A percentile compares a stretch with the other conserved stretches of the same genome.
Conservation (phyloP, 1,140 invertebrate genomes). For the Tribolium madens region DNA sequence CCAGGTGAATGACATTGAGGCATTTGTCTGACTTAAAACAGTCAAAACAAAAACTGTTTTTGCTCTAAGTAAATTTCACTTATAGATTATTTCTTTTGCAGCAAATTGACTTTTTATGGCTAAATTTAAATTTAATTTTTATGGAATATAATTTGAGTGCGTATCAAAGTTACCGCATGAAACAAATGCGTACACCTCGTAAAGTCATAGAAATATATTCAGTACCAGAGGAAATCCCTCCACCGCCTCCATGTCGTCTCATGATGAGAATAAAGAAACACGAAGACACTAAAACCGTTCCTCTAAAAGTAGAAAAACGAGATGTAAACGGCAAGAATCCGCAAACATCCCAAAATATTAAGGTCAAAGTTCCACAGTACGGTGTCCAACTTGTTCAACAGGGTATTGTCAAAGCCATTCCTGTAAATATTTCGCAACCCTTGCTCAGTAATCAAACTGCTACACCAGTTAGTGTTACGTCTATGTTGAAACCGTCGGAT, state of each 20-base stretch:
- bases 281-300: constrained; percentile 23
- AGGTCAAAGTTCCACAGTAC: constrained; percentile 58
- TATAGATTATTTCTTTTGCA: constrained; percentile 65
- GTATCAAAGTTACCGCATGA: constrained; percentile 85
- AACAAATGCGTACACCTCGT: constrained; percentile 77
- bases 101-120: constrained; percentile 76
- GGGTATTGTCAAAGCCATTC: constrained; percentile 71
- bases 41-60: neutral
- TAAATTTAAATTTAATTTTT: constrained; percentile 81
- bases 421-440: constrained; percentile 65
- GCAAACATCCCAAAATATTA: constrained; percentile 60
- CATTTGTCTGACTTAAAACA: constrained; percentile 54
- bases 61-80: neutral
- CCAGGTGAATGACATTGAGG: constrained; percentile 47
- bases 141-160: constrained; percentile 81
- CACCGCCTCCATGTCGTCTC: constrained; percentile 70
- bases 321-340: constrained; percentile 61
- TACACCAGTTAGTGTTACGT: constrained; percentile 66
- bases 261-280: constrained; percentile 58
- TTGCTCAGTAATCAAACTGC: constrained; percentile 60
- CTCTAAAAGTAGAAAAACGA: constrained; percentile 9
- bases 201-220: constrained; percentile 83
- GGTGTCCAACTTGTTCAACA: constrained; percentile 72
- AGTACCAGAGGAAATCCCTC: constrained; percentile 72
- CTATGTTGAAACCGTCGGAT: constrained; percentile 63